A percentile compares a stretch with the other conserved stretches of the same genome.
These are phyloP conservation scores for Acinonyx jubatus DNA, from an alignment of 2,113 vertebrate genomes.

Conservation along the genomic window DNA sequence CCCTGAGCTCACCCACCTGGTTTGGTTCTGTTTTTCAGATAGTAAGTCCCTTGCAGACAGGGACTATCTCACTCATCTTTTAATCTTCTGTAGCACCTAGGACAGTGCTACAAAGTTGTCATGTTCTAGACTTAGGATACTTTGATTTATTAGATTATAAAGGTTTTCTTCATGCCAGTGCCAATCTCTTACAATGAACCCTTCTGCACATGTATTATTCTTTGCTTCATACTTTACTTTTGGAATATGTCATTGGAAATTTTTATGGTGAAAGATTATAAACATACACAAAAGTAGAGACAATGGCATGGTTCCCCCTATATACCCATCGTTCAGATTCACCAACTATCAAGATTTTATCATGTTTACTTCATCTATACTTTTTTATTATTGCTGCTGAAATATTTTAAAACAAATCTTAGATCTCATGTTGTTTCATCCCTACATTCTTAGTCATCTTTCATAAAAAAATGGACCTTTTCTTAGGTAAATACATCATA, in stretches of 20 bases:
- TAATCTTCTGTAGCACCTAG: constrained; percentile 30
- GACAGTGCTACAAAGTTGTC: neutral
- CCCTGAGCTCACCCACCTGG: neutral
- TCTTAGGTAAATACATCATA: neutral
- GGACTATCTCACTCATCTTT: neutral
- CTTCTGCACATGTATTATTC: neutral
- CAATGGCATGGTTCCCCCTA: neutral
- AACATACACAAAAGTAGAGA: constrained; percentile 21
- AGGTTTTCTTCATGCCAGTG: constrained; percentile 20
- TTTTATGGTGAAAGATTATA: constrained; percentile 31
- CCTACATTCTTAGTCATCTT: neutral
- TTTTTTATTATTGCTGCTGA: constrained; percentile 31
- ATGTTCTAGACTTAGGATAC: neutral
- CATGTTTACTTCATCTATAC: neutral
- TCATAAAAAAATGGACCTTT: neutral
- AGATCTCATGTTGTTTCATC: neutral
- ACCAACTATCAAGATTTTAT: neutral
- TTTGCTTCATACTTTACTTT: constrained; percentile 45
- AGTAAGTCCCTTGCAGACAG: neutral
- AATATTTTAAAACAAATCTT: constrained; percentile 58
- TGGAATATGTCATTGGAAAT: neutral
- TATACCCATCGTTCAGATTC: neutral
- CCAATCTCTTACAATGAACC: neutral
- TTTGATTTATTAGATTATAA: constrained; percentile 24
- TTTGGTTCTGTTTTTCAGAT: constrained; percentile 23